These are phyloP conservation scores for Neosalanx taihuensis DNA, from an alignment of 2,797 vertebrate species.

Conservation along the genomic window DNA sequence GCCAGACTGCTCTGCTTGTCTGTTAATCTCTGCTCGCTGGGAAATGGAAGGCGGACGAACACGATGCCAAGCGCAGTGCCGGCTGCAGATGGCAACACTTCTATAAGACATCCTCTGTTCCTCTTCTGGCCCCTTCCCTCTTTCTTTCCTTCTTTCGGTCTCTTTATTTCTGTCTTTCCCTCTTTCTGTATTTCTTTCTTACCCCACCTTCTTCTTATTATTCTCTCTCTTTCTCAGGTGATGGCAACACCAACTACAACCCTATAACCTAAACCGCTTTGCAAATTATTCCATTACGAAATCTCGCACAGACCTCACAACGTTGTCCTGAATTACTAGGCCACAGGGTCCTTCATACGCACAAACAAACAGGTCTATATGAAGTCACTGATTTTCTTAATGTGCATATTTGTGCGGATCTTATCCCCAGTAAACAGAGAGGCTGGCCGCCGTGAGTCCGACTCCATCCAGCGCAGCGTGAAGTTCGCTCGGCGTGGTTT, in stretches of 20 bases:
- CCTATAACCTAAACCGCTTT: not conserved
- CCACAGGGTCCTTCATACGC: not conserved
- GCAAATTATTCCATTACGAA: not conserved
- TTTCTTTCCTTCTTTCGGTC: not conserved
- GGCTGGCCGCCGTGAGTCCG: conserved; percentile 6
- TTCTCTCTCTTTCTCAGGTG: conserved; percentile 5
- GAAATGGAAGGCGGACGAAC: conserved; percentile 47
- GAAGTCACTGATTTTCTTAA: not conserved
- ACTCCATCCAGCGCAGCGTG: conserved; percentile 28
- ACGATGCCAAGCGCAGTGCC: conserved; percentile 57
- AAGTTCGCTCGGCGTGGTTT: conserved; percentile 47
- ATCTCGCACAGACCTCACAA: not conserved
- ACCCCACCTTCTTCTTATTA: conserved; percentile 22
- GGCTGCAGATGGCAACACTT: conserved; percentile 65
- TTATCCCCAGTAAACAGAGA: not conserved
- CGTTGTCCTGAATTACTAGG: not conserved
- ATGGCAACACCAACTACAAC: not conserved
- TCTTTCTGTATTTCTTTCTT: conserved; percentile 10
- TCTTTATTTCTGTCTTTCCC: not conserved
- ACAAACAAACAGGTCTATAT: not conserved
- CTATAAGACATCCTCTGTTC: conserved; percentile 39
- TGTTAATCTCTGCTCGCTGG: conserved; percentile 63
- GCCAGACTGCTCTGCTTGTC: conserved; percentile 59
- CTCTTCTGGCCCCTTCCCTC: conserved; percentile 32
- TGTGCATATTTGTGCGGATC: not conserved